phyloP scores from a whole-genome alignment of 2,797 vertebrate genomes.

The Oreochromis grahami region DNA sequence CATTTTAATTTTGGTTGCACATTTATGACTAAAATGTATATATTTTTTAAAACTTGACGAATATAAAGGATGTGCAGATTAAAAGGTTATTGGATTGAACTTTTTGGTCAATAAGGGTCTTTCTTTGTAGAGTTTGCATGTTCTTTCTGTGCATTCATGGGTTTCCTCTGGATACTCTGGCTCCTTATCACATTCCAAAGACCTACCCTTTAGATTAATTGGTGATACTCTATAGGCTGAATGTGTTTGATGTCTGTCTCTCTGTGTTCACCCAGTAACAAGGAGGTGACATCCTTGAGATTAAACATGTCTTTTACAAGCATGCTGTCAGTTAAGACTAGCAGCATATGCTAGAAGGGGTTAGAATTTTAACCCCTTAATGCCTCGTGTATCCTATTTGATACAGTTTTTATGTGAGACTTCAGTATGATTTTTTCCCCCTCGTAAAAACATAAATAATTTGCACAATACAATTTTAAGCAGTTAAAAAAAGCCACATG shows the following conservation, averaged over 20 bases:
- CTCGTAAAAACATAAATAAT: neutral
- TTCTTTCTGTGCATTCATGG: neutral
- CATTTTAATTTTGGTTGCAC: neutral
- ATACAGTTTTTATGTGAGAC: neutral
- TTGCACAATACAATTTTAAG: neutral
- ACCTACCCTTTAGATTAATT: neutral
- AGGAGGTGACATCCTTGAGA: neutral
- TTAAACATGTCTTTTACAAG: neutral
- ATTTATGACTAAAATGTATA: neutral
- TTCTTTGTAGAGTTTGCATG: neutral
- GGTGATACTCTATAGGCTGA: neutral
- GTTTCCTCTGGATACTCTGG: neutral
- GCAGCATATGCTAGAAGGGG: neutral
- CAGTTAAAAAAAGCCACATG: neutral
- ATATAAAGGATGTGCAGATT: neutral
- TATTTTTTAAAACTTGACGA: accelerated
- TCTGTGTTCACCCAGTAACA: neutral
- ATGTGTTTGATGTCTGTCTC: neutral
- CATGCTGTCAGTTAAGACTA: neutral
- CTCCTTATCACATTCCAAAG: neutral
- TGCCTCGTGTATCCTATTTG: accelerated
- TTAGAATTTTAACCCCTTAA: neutral
- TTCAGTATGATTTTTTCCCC: neutral
- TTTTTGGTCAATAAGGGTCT: neutral
- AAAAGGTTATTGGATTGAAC: neutral